Evolutionary conservation across 2,888 invertebrate species (phyloP).

Genomic region (Tipula lateralis): DNA sequence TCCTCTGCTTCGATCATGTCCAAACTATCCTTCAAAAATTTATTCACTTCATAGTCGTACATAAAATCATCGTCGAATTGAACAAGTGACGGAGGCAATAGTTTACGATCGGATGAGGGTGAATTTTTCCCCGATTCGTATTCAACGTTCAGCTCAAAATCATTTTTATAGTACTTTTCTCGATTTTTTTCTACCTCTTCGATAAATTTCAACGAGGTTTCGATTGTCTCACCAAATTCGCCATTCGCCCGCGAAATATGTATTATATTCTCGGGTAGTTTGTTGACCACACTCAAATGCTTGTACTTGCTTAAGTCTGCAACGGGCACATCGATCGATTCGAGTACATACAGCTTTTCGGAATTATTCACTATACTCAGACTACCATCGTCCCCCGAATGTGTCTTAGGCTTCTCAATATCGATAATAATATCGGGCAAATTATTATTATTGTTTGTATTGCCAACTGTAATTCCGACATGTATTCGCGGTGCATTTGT

Average conservation of each 20-base stretch:
- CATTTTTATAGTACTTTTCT: slow-evolving; percentile 33
- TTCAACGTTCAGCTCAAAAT: slow-evolving; percentile 33
- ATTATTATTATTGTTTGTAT: slow-evolving; percentile 42
- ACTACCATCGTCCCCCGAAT: background rate
- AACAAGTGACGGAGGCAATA: background rate
- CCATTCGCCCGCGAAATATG: background rate
- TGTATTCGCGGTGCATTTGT: slow-evolving; percentile 38
- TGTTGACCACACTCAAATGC: slow-evolving; percentile 35
- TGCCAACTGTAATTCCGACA: slow-evolving; percentile 39
- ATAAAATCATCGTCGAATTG: slow-evolving; percentile 1
- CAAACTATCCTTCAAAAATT: slow-evolving; percentile 15
- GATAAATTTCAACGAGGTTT: slow-evolving; percentile 33
- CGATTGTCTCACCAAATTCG: slow-evolving; percentile 28
- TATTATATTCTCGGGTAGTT: slow-evolving; percentile 35
- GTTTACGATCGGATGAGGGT: background rate
- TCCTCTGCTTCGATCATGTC: background rate
- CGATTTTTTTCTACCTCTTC: slow-evolving; percentile 33
- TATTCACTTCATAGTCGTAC: background rate
- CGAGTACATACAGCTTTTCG: slow-evolving; percentile 36
- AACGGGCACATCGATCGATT: slow-evolving; percentile 36
- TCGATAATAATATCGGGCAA: slow-evolving; percentile 49
- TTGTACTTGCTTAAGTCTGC: slow-evolving; percentile 35
- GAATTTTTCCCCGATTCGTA: slow-evolving; percentile 24
- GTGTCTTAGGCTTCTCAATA: slow-evolving; percentile 43
- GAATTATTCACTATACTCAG: slow-evolving; percentile 28